Conservation (phyloP, 2,888 invertebrate species). For the Drosophila demipolita region DNA sequence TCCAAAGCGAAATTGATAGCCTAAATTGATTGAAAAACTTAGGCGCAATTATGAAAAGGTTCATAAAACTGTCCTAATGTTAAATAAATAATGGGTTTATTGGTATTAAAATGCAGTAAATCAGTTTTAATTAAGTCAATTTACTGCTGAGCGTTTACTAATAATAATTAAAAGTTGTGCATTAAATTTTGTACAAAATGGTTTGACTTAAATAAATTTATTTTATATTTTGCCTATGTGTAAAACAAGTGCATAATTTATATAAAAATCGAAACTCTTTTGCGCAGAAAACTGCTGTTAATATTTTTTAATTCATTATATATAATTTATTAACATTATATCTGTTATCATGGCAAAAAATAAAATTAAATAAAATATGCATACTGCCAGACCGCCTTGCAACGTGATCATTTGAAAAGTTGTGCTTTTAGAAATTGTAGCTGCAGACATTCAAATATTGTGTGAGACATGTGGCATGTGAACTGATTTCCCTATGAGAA, state of each 20-base stretch:
- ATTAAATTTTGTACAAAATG: background rate
- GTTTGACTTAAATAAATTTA: background rate
- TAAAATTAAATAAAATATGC: background rate
- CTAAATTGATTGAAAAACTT: background rate
- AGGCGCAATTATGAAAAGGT: background rate
- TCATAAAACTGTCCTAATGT: background rate
- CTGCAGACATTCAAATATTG: background rate
- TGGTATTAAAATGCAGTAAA: background rate
- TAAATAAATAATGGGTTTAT: background rate
- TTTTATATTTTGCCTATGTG: background rate
- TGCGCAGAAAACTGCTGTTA: background rate
- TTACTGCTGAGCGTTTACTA: background rate
- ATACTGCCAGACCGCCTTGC: background rate
- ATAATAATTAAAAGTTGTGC: background rate
- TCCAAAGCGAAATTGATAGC: background rate
- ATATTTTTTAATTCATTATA: background rate
- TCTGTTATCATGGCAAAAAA: background rate
- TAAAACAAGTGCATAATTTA: background rate
- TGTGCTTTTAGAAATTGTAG: background rate
- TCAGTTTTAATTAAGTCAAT: background rate
- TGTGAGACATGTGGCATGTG: background rate
- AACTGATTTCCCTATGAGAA: slow-evolving; percentile 4
- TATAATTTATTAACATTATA: background rate
- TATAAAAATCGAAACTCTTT: background rate
- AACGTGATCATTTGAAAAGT: background rate